phyloP scores from a whole-genome alignment of 2,888 invertebrate genomes.

The Clitarchus hookeri region DNA sequence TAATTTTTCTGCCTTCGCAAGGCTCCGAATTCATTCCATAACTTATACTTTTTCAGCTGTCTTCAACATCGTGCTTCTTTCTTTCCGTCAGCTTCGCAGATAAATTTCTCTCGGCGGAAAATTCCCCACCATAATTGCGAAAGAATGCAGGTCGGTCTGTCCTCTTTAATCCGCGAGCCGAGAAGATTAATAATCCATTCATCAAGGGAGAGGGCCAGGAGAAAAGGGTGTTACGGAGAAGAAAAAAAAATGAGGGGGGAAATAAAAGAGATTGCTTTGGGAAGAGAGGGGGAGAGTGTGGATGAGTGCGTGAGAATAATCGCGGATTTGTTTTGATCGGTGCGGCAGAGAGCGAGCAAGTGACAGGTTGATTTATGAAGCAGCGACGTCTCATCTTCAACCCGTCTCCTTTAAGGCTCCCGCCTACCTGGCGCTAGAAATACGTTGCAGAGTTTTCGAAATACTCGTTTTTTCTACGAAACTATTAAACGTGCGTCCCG shows the following conservation, averaged over 20 bases:
- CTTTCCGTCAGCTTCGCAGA: background rate
- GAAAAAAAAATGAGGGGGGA: background rate
- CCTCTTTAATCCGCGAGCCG: conserved; percentile 2
- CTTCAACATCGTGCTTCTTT: background rate
- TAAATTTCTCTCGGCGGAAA: background rate
- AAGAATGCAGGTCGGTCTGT: background rate
- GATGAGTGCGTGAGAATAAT: background rate
- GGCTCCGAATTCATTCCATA: too few species aligned
- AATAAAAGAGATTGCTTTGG: background rate
- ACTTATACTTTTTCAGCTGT: background rate
- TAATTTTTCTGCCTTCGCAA: too few species aligned
- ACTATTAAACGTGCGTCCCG: too few species aligned
- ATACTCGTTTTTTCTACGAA: too few species aligned
- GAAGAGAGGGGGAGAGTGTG: background rate
- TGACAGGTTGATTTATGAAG: conserved; percentile 2
- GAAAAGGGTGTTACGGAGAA: background rate
- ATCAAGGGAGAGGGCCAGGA: background rate
- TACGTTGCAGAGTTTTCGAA: too few species aligned
- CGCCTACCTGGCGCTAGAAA: background rate
- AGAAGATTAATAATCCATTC: conserved; percentile 1
- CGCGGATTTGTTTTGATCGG: conserved; percentile 8
- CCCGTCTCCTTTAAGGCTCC: background rate
- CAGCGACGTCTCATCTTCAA: background rate
- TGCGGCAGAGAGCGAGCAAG: background rate
- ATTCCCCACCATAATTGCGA: background rate